phyloP scores from a whole-genome alignment of 2,113 vertebrate species.

The Phrynosoma blainvillii region DNA sequence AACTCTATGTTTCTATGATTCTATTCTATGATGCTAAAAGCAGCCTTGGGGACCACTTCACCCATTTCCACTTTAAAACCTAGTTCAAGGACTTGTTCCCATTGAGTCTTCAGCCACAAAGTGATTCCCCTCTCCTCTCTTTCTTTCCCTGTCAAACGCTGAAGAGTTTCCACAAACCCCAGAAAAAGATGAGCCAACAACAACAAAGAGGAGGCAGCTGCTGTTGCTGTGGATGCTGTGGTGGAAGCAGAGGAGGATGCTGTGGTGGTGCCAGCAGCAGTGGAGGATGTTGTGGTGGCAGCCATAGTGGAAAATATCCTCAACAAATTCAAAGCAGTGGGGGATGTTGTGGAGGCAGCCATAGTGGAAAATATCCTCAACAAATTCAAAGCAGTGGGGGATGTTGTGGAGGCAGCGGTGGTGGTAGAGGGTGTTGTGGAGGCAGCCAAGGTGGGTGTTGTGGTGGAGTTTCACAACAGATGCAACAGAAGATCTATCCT shows the following conservation, averaged over 20 bases:
- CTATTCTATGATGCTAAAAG: too few relatives aligned
- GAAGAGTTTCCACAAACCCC: neutral
- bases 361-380: neutral
- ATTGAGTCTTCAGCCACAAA: neutral
- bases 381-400: neutral
- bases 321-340: too few relatives aligned
- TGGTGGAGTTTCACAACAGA: neutral
- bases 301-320: too few relatives aligned
- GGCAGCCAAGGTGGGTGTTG: neutral
- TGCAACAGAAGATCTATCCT: neutral
- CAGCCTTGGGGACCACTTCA: too few relatives aligned
- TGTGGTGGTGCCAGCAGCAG: neutral
- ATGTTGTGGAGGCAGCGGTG: neutral
- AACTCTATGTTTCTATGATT: too few relatives aligned
- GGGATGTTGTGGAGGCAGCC: neutral
- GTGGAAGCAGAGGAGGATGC: neutral
- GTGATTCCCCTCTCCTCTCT: neutral
- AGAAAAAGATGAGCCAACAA: constrained; percentile 24
- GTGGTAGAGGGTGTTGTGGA: neutral
- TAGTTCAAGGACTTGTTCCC: too few relatives aligned
- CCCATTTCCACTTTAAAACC: too few relatives aligned
- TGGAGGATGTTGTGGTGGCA: neutral
- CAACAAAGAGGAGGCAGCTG: neutral
- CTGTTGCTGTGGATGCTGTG: neutral
- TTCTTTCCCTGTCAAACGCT: neutral